Evolutionary conservation across 2,113 vertebrate genomes (phyloP).

Genomic region (Acanthisitta chloris): DNA sequence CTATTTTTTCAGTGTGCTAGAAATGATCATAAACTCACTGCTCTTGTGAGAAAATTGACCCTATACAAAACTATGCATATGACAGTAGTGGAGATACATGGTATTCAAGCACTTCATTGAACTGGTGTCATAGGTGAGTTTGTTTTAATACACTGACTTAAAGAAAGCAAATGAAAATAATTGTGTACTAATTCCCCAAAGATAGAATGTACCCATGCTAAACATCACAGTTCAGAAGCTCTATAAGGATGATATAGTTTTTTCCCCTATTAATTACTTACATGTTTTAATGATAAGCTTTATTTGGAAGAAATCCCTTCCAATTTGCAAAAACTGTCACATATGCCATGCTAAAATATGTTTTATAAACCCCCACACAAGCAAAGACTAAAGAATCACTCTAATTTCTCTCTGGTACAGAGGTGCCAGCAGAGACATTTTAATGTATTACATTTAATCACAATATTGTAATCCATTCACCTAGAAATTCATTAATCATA

Average conservation of each 20-base stretch:
- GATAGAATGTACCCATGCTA: not conserved
- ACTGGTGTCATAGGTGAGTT: not conserved
- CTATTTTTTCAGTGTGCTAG: not conserved
- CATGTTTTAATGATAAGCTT: not conserved
- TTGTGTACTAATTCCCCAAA: not conserved
- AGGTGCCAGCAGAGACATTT: not conserved
- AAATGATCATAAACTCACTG: not conserved
- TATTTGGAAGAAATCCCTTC: not conserved
- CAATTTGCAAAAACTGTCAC: not conserved
- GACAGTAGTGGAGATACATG: not conserved
- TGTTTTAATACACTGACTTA: not conserved
- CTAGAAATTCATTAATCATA: constrained; percentile 56
- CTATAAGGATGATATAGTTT: not conserved
- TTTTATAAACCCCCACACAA: not conserved
- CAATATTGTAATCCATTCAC: constrained; percentile 28
- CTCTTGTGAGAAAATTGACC: not conserved
- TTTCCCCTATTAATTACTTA: not conserved
- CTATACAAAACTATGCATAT: not conserved
- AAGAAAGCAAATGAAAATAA: not conserved
- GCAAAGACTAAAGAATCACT: not conserved
- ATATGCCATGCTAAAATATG: not conserved
- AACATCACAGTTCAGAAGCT: not conserved
- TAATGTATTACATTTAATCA: constrained; percentile 29
- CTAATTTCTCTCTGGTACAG: not conserved
- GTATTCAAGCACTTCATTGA: not conserved